Base-by-base conservation (phyloP, 2,113 vertebrate genomes). In the Marmota flaviventris region DNA sequence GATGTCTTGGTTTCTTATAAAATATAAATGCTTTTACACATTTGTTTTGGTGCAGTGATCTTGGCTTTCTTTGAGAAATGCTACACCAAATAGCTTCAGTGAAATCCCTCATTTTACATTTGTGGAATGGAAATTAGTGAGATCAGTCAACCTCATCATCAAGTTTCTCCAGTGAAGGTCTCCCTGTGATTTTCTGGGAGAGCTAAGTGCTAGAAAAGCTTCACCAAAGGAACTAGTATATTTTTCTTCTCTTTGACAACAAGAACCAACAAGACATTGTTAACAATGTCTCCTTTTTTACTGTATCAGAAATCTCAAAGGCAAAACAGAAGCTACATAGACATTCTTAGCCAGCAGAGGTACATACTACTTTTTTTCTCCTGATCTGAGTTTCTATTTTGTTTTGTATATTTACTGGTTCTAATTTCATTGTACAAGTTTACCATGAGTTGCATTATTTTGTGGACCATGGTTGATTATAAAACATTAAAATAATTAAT, bases 401-500 rank as follows among this genome's bases (percentile, higher is more conserved):
- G 24, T 34, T 84, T 86, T 77, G 51, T 82, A 78, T 70, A 92
- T 95, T 88, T 34, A 77, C 58, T 51, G 24, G 51, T 70, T 91
- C 83, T 89, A 85, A 94, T 89, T 92, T 96, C 87, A 79, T 67
- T 72, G 8, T 53, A 51, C 58, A 83, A 70, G 53, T 91, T 92
- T 76, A 90, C n/a, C 53, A 72, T 93, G 39, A 94, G 34, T 48
- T 91, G 17, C 37, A 27, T 94, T 81, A 82, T 85, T 82, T 91
- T 56, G 22, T 7, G 5, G 77, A 73, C 61, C 37, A 79, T 12
- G 13, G 65, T 12, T 25, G 51, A n/a, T 70, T 72, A 89, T 58
- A 94, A 93, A 89, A 87, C 22, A 93, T 61, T 90, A 78, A 83
- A 78, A 69, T 94, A 96, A 75, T 77, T 94, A 97, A 75, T 77